These are phyloP conservation scores for Drosophila leontia DNA, from an alignment of 1,140 invertebrate species.

Conservation along the genomic window DNA sequence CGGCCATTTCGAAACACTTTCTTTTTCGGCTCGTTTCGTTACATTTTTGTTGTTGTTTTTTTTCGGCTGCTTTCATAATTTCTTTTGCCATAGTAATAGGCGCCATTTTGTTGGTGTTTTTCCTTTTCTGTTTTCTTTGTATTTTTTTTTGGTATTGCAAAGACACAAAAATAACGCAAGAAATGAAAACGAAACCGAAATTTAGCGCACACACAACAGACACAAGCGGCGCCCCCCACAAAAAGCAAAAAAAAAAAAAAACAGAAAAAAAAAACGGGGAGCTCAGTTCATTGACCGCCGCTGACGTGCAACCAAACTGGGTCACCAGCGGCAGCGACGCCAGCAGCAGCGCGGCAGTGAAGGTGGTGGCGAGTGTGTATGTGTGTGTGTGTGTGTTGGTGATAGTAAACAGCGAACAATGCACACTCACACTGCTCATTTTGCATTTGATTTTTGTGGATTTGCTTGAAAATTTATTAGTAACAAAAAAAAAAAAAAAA, in stretches of 20 bases:
- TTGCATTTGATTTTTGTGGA: constrained; percentile 60
- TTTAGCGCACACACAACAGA: constrained; percentile 67
- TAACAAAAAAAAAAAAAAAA: no score
- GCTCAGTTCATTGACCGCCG: constrained; percentile 79
- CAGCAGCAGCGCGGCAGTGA: constrained; percentile 57
- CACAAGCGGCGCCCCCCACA: constrained; percentile 52
- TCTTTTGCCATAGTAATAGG: constrained; percentile 73
- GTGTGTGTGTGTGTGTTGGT: constrained; percentile 34
- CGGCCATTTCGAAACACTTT: constrained; percentile 79
- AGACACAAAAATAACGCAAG: constrained; percentile 82
- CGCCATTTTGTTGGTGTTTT: constrained; percentile 67
- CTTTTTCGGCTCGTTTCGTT: constrained; percentile 58
- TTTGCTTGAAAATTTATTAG: constrained; percentile 43
- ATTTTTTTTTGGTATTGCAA: constrained; percentile 65
- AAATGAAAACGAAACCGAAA: constrained; percentile 84
- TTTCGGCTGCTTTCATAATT: constrained; percentile 74
- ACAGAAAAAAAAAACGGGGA: constrained; percentile 48
- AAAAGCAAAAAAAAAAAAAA: constrained; percentile 27
- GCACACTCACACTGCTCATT: constrained; percentile 31
- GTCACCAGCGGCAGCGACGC: constrained; percentile 64
- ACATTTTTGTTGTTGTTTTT: constrained; percentile 2
- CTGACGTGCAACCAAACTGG: constrained; percentile 70
- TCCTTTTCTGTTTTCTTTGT: constrained; percentile 29
- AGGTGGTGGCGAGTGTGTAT: constrained; percentile 49
- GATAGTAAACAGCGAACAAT: constrained; percentile 71